Conservation (phyloP, 2,888 invertebrate species). For the Alloscopus bannaensis region DNA sequence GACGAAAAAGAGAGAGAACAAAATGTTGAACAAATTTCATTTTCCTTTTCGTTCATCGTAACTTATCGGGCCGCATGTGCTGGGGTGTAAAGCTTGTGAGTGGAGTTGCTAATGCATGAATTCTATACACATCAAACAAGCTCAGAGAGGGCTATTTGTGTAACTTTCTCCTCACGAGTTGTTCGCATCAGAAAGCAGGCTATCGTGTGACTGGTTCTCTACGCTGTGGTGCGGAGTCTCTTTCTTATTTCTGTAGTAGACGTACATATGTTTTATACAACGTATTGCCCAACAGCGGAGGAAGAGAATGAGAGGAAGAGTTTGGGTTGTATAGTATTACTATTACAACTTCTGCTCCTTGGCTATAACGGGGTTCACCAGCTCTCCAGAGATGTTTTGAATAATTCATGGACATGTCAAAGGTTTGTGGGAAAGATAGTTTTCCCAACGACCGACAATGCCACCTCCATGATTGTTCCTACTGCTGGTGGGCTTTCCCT, state of each 20-base stretch:
- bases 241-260: too few relatives aligned
- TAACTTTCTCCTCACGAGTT: too few relatives aligned
- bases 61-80: constrained; percentile 20
- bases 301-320: too few relatives aligned
- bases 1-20: not conserved
- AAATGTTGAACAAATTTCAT: constrained; percentile 37
- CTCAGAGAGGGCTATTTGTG: too few relatives aligned
- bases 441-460: constrained; percentile 53
- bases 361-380: constrained; percentile 20
- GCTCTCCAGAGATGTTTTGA: constrained; percentile 66
- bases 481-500: constrained; percentile 20
- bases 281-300: too few relatives aligned
- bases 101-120: too few relatives aligned
- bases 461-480: constrained; percentile 47
- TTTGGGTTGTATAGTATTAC: too few relatives aligned
- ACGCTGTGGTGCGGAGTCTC: too few relatives aligned
- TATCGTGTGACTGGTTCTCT: too few relatives aligned
- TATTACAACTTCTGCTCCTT: not conserved
- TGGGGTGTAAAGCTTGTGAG: too few relatives aligned
- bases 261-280: not conserved
- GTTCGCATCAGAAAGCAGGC: too few relatives aligned
- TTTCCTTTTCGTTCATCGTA: not conserved
- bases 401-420: constrained; percentile 72
- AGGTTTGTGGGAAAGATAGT: constrained; percentile 65
- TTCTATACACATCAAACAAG: too few relatives aligned